Base-by-base conservation (phyloP, 2,888 invertebrate genomes). In the Dioctria linearis region DNA sequence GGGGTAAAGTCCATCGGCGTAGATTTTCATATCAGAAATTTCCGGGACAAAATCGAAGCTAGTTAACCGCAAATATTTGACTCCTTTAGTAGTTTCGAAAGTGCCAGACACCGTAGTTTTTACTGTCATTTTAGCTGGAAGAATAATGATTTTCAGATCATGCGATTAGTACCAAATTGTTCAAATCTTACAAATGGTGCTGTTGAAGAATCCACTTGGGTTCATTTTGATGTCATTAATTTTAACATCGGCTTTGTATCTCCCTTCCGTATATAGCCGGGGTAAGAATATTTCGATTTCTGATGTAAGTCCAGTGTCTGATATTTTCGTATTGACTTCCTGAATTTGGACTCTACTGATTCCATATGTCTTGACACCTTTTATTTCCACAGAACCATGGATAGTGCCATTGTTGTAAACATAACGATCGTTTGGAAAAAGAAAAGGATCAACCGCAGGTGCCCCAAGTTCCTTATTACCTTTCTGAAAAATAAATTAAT, bases 1-100 rank as follows among this genome's bases (percentile, higher is more conserved):
- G 79, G 91, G 90, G 85, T 92, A 90, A 6, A 92, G 85, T 81
- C 93, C 93, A 46, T 89, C 90, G 75, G 93, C 90, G 85, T 90
- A 90, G 40, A 93, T 88, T 81, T 90, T 90, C 91, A 94, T 90
- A 80, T 90, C 90, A 13, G 92, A 91, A 13, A 94, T 89, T 85
- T 93, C 92, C 4, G 94, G 93, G 54, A 90, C 89, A 88, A 92
- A 89, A 85, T 90, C 91, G 85, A 93, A 92, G 13, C 91, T 91
- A 39, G 90, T 90, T n/a, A 93, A 88, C 82, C 90, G 89, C 83
- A 93, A 83, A 86, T 90, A 92, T 4, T 90, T 90, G 69, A 91
- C 90, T 6, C 90, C 90, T 82, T 91, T 89, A 67, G 88, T 90
- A 83, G 90, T 89, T 84, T 91, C 90, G 3, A 92, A 90, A 80